A percentile compares a stretch with the other conserved stretches of the same genome.
Evolutionary conservation across 2,113 vertebrate genomes (phyloP).

Genomic region (Leptodactylus fuscus): DNA sequence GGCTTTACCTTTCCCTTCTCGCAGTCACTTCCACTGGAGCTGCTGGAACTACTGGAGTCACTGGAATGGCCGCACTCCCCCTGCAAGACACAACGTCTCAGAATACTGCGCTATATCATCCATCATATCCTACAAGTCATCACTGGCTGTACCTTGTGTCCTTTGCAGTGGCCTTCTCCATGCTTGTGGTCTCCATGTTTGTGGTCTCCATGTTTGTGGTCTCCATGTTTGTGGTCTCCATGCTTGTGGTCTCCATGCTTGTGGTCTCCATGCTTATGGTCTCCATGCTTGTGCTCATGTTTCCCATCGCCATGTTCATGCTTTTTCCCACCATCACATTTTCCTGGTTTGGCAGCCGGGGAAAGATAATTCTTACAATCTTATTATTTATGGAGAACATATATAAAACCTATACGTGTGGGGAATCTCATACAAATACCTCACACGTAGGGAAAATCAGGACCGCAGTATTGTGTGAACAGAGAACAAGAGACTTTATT

Average conservation of each 20-base stretch:
- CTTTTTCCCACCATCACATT: conserved; percentile 14
- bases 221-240: background rate
- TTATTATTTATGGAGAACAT: too few species aligned
- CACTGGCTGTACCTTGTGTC: conserved; percentile 39
- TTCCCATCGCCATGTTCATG: conserved; percentile 33
- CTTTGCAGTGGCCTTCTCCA: conserved; percentile 27
- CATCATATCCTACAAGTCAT: background rate
- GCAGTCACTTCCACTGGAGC: conserved; percentile 62
- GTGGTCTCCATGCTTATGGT: background rate
- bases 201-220: conserved; percentile 33
- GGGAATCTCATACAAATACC: too few species aligned
- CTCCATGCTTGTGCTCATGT: conserved; percentile 9
- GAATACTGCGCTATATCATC: background rate
- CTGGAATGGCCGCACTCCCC: conserved; percentile 43
- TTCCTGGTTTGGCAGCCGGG: background rate
- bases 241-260: too few species aligned
- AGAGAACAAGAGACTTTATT: too few species aligned
- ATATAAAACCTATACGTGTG: too few species aligned
- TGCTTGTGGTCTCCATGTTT: background rate
- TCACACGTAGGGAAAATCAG: too few species aligned
- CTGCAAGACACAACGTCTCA: background rate
- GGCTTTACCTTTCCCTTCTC: conserved; percentile 47
- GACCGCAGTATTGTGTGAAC: too few species aligned
- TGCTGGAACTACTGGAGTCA: conserved; percentile 56
- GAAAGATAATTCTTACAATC: background rate